Base-by-base conservation (phyloP, 2,113 vertebrate species). In the Pongo pygmaeus region DNA sequence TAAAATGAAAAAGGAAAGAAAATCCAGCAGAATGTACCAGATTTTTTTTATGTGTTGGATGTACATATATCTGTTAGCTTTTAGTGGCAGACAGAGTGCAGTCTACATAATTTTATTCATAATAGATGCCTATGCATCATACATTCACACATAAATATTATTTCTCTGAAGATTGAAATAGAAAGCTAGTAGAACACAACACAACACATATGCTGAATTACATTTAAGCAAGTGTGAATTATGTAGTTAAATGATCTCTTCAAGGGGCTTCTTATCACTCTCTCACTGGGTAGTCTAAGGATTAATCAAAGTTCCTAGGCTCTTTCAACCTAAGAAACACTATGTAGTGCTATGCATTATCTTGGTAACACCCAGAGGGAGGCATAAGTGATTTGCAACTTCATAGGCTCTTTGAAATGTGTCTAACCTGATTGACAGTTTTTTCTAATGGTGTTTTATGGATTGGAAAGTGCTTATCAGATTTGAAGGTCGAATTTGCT, bases 401-500 rank as follows among this genome's bases (percentile, higher is more conserved):
- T 97, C 86, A 95, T 95, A 93, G 92, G 94, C 72, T 92, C 97
- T 97, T 97, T 97, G 94, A 96, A 93, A 98, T 97, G 69, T 95
- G 94, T 96, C 46, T 48, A 95, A 27, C 25, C 79, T 52, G 81
- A 93, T 94, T 97, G 89, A 96, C 94, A 93, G 91, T 89, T 94
- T 96, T 95, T 89, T 94, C 69, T 86, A 88, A 83, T 25, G 52
- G 69, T 67, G 74, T 97, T 97, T 97, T 93, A 89, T 97, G 69
- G 48, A 92, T 91, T 86, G 61, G 74, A 89, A 91, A 93, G 86
- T 97, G 93, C 91, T 97, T 80, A 91, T 48, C 74, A 95, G 89
- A 93, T 91, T 97, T 55, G 6, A 97, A 94, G 91, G 93, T 93
- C 38, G 95, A 94, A 95, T 55, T 69, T 79, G 5, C 79, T 95